Conservation (phyloP, 2,797 vertebrate species). For the Atherinosoma microstoma region DNA sequence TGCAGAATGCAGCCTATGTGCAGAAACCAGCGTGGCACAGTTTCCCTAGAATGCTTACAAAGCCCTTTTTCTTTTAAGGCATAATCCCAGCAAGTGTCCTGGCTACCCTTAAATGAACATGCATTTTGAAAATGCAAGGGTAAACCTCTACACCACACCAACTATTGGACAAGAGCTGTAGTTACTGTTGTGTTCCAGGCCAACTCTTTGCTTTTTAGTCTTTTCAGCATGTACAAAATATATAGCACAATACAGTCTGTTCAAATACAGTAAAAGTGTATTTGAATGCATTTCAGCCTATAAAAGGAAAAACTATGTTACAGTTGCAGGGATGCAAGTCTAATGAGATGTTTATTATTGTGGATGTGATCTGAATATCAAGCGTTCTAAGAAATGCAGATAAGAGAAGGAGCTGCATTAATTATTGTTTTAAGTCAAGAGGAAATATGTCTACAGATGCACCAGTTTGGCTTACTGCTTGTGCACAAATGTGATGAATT, state of each 20-base stretch:
- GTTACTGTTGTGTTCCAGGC: constrained; percentile 24
- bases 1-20: constrained; percentile 23
- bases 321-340: constrained; percentile 10
- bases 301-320: constrained; percentile 7
- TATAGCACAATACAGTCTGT: constrained; percentile 7
- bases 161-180: constrained; percentile 27
- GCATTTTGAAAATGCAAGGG: constrained; percentile 36
- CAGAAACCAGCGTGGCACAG: constrained; percentile 38
- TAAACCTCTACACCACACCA: constrained; percentile 21
- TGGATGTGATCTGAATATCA: constrained; percentile 44
- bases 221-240: constrained; percentile 24
- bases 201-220: constrained; percentile 13
- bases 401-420: constrained; percentile 30
- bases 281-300: constrained; percentile 2
- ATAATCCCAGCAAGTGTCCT: constrained; percentile 56
- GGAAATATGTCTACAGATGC: constrained; percentile 21
- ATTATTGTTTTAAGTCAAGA: constrained; percentile 47
- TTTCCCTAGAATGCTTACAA: constrained; percentile 59
- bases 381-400: constrained; percentile 37
- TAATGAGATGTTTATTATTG: constrained; percentile 30
- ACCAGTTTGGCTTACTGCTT: constrained; percentile 10
- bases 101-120: constrained; percentile 60
- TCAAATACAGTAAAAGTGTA: constrained; percentile 3
- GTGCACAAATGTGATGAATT: constrained; percentile 16
- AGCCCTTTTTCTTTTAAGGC: constrained; percentile 58